Evolutionary conservation across 1,140 invertebrate genomes (phyloP), one percentile per base, ranked within the genome.

Genomic region (Euglossa dilemma): DNA sequence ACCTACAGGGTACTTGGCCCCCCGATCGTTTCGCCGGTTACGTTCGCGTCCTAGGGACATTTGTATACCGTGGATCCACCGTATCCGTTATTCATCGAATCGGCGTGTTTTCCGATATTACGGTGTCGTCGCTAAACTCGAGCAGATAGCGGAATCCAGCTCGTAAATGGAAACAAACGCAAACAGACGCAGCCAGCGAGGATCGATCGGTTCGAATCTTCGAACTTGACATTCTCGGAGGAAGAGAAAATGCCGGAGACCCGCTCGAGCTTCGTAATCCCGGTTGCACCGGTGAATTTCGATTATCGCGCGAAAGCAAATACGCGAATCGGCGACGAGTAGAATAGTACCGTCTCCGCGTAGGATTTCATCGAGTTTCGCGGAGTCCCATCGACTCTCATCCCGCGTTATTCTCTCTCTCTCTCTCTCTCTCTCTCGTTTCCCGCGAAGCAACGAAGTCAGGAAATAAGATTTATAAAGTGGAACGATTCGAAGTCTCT

Each of bases 381-480:
- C 52, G 23, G 67, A 70, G 45, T 50, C 25, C 14, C 23, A 50
- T 16, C 59, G 43, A 45, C 12, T 47, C n/a, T 9, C 23, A 54
- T 56, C 23, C 9, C 18, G n/a, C 6, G 28, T 6, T 72, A 14
- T 36, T 14, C 25, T 36, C 50, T 12, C 20, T 54, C n/a, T 20
- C 56, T 57, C 2, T 43, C 43, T 9, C 16, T 57, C n/a, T 45
- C 54, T 43, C 8, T 25, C 12, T 9, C 59, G 9, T 36, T 25
- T 16, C 12, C 25, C 74, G 14, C 20, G 59, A 66, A 50, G 12
- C 45, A 47, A 64, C 28, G 25, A 28, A 23, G 59, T 23, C 52
- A 45, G 36, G 75, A 56, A 56, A 78, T 69, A 57, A 78, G 75
- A 78, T 67, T 78, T 69, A 69, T 23, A 78, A 47, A 28, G 36